These are phyloP conservation scores for Scaptodrosophila latifasciaeformis DNA, from an alignment of 2,888 invertebrate genomes.

Conservation along the genomic window DNA sequence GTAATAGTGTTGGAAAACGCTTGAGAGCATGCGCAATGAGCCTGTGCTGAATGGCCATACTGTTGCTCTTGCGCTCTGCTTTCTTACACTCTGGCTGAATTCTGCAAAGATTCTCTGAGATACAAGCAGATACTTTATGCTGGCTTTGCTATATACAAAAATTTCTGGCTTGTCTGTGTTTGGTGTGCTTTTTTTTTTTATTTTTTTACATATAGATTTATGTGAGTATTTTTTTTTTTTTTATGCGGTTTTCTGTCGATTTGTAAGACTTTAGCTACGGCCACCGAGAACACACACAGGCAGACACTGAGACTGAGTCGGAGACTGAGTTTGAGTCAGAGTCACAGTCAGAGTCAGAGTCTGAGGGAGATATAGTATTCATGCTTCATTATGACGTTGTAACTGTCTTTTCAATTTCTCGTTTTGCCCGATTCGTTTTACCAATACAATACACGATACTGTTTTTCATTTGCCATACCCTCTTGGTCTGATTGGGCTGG, in stretches of 20 bases:
- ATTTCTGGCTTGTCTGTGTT: no score
- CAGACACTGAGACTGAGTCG: not conserved
- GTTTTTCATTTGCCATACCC: not conserved
- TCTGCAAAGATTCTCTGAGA: slow-evolving; percentile 14
- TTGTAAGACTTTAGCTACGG: slow-evolving; percentile 42
- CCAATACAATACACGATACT: no score
- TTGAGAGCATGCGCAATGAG: not conserved
- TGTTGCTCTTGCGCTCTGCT: not conserved
- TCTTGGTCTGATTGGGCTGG: not conserved
- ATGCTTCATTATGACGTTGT: slow-evolving; percentile 62
- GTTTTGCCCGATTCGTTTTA: slow-evolving; percentile 58
- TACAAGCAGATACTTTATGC: not conserved
- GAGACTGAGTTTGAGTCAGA: not conserved
- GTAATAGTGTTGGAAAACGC: slow-evolving; percentile 50
- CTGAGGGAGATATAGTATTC: slow-evolving; percentile 2
- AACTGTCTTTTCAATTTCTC: slow-evolving; percentile 67
- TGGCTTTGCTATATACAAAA: slow-evolving; percentile 24
- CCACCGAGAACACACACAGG: slow-evolving; percentile 22
- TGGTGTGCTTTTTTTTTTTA: no score
- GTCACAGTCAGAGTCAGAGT: no score
- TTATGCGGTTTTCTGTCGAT: slow-evolving; percentile 55
- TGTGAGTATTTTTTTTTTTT: slow-evolving; percentile 21
- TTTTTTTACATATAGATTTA: slow-evolving; percentile 4
- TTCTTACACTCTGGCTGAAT: slow-evolving; percentile 10
- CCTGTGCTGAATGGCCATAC: not conserved